Base-by-base conservation (phyloP, 2,113 vertebrate genomes). In the Neodontobutis hainanensis region DNA sequence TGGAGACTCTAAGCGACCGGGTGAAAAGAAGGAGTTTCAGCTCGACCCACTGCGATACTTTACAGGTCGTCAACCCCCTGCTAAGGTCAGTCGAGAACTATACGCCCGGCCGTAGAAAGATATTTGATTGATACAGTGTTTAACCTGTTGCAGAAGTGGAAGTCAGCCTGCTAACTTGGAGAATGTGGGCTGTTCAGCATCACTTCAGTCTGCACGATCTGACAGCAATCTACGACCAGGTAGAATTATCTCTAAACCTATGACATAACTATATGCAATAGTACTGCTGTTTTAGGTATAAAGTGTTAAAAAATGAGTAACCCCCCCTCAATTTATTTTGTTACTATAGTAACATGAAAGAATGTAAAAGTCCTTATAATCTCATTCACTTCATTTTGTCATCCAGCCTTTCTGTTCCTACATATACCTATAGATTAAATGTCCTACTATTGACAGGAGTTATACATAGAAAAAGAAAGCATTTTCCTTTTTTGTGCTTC, bases 91-190 rank as follows among this genome's bases (percentile, higher is more conserved):
- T 12, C 11, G 57, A 61, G 48, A 43, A 53, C 32, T 9, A 44
- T 8, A 50, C 5, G 16, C 7, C 40, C 0, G 8, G 7, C 11
- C 19, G 56, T 15, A 48, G 6, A 45, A 11, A 47, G 19, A 16
- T 27, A 38, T 50, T 8, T 60, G 10, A 34, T 59, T 8, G 43
- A 3, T n/a, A 6, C 2, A 14, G 7, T 47, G 8, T 68, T 53
- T 71, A 36, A 0, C 71, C n/a, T 69, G 12, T 69, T 38, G 57
- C 67, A 90, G 92, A 80, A 94, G 93, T 68, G 94, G 92, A 55
- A 97, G 94, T 82, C 93, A 96, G 15, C 95, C 95, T 3, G 84
- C 92, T 2, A 94, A 93, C 66, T 64, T 96, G 83, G 92, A 95
- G 56, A 90, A 85, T 3, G 58, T 93, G 27, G 92, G 93, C 6